These are phyloP conservation scores for Clinocottus analis DNA, from an alignment of 2,113 vertebrate genomes.

Conservation along the genomic window DNA sequence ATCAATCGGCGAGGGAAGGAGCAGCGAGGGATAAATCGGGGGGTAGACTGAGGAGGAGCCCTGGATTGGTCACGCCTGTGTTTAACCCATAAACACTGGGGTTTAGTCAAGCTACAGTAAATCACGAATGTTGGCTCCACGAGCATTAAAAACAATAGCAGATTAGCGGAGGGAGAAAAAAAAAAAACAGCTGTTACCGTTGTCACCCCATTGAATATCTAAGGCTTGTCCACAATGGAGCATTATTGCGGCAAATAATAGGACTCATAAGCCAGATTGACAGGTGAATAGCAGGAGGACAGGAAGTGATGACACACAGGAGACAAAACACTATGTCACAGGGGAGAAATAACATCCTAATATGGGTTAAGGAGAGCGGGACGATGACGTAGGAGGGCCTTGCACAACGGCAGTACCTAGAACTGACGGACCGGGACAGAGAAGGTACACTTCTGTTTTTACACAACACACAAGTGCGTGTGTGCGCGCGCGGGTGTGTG, in stretches of 20 bases:
- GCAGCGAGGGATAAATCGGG: conserved; percentile 22
- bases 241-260: conserved; percentile 53
- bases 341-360: conserved; percentile 55
- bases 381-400: conserved; percentile 27
- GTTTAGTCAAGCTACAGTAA: conserved; percentile 56
- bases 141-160: conserved; percentile 53
- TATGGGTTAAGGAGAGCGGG: conserved; percentile 44
- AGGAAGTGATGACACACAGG: conserved; percentile 47
- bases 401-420: conserved; percentile 60
- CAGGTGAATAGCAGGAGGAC: conserved; percentile 50
- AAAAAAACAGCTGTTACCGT: conserved; percentile 48
- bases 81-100: conserved; percentile 54
- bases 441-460: conserved; percentile 20
- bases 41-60: conserved; percentile 45
- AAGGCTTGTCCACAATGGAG: conserved; percentile 51
- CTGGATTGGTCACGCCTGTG: conserved; percentile 47
- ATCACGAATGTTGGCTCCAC: conserved; percentile 40
- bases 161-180: conserved; percentile 48
- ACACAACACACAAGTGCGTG: conserved; percentile 1
- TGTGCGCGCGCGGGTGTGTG: not conserved
- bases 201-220: conserved; percentile 44
- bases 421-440: conserved; percentile 20
- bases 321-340: conserved; percentile 3
- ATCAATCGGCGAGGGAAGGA: conserved; percentile 41
- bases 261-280: conserved; percentile 58